phyloP scores from a whole-genome alignment of 2,888 invertebrate species.

The Patella ulyssiponensis region DNA sequence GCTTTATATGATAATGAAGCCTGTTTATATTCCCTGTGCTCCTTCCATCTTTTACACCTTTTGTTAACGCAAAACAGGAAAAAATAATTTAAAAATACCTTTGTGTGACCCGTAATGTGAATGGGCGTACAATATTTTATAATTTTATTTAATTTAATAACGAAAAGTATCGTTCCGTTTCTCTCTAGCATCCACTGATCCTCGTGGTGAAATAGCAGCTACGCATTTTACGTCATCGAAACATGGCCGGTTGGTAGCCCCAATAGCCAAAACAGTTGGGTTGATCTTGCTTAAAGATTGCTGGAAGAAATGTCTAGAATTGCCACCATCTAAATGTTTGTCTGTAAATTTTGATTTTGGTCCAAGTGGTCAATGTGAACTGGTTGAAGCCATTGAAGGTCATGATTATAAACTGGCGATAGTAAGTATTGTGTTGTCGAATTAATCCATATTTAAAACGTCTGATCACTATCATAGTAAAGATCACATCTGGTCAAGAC shows the following conservation, averaged over 20 bases:
- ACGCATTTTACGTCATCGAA: constrained; percentile 37
- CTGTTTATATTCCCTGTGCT: too few species aligned
- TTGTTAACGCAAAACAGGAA: too few species aligned
- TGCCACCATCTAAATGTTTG: constrained; percentile 42
- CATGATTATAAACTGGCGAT: constrained; percentile 28
- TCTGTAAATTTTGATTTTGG: constrained; percentile 57
- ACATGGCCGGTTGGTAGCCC: constrained; percentile 40
- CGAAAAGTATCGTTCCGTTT: too few species aligned
- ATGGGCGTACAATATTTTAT: too few species aligned
- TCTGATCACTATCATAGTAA: too few species aligned
- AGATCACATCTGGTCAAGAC: too few species aligned
- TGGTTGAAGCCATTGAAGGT: constrained; percentile 46
- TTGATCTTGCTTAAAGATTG: constrained; percentile 39
- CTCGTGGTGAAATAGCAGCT: constrained; percentile 12
- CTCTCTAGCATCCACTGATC: constrained; percentile 18
- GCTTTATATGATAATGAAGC: too few species aligned
- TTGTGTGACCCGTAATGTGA: too few species aligned
- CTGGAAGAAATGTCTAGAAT: constrained; percentile 41
- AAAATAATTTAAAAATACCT: too few species aligned
- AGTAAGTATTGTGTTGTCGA: too few species aligned
- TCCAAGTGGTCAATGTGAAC: constrained; percentile 45
- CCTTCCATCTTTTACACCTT: too few species aligned
- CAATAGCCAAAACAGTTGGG: constrained; percentile 1
- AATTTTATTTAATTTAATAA: neutral
- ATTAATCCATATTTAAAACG: too few species aligned